These are phyloP conservation scores for Brenthis daphne DNA, from an alignment of 2,888 invertebrate species.

Conservation along the genomic window DNA sequence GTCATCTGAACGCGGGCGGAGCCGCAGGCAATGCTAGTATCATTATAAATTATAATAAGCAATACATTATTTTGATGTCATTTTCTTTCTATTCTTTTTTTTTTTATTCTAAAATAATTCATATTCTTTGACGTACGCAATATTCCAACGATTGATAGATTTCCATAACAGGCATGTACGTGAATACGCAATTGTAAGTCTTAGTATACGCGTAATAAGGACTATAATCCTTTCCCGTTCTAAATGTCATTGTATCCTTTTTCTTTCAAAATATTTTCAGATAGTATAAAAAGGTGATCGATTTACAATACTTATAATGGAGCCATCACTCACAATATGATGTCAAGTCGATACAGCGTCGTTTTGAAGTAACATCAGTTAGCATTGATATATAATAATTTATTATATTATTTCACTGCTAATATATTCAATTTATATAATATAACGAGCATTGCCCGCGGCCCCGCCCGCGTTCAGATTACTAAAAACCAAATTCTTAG, in stretches of 20 bases:
- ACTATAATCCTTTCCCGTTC: not conserved
- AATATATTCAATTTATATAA: too few relatives aligned
- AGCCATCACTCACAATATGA: conserved; percentile 26
- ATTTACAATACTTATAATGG: conserved; percentile 33
- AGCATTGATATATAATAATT: conserved; percentile 3
- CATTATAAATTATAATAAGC: too few relatives aligned
- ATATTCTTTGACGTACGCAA: conserved; percentile 11
- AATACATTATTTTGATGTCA: too few relatives aligned
- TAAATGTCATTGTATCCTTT: conserved; percentile 1
- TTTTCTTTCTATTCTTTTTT: too few relatives aligned
- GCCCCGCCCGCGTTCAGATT: too few relatives aligned
- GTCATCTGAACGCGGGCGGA: too few relatives aligned
- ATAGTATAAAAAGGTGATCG: conserved; percentile 22
- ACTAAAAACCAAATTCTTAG: too few relatives aligned
- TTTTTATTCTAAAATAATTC: not conserved
- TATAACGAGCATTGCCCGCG: too few relatives aligned
- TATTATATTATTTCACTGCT: not conserved
- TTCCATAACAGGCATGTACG: not conserved
- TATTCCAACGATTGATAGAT: not conserved
- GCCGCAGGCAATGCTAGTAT: too few relatives aligned
- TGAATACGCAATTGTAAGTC: conserved; percentile 1
- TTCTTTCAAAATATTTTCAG: conserved; percentile 19
- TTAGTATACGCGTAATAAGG: not conserved
- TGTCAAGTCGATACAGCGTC: conserved; percentile 12
- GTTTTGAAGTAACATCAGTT: not conserved